Evolutionary conservation across 2,113 vertebrate species (phyloP), one percentile per base, ranked within the genome.

Genomic region (Recurvirostra avosetta): DNA sequence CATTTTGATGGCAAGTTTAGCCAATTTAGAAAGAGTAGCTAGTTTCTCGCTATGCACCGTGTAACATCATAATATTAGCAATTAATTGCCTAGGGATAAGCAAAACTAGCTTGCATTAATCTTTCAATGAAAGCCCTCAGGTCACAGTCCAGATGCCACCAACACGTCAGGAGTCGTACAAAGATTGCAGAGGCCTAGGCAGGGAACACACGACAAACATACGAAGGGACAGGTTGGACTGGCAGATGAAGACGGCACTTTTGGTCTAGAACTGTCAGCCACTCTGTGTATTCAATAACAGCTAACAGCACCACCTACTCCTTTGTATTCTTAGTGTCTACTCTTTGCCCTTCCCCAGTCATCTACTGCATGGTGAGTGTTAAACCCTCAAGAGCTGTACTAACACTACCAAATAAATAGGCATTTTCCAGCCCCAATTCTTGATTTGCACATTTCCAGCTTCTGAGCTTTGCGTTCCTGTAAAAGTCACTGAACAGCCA

Each of bases 131-230:
- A 67, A 67, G 67, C 85, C 62, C 32, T 45, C 15, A 8, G 34
- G 49, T 47, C 29, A 13, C 15, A 18, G 29, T 27, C 59, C 10
- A 16, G 58, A 47, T 18, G 58, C 14, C 45, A 41, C 11, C 6
- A 38, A 13, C 15, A 12, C 0, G 0, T 11, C 2, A 29, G 50
- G 38, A 53, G 49, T 34, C 8, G 29, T 10, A 45, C 29, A 7
- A 65, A 47, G 72, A 52, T 0, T 13, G 50, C 50, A 45, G 34
- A n/a, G 43, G 56, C 32, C 23, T 25, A 15, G 41, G 71, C 38
- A 59, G 38, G 52, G 56, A 52, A 52, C 50, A 47, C 4, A 23
- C 0, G 0, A 32, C 49, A 45, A 68, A 36, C 43, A 21, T 1
- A 23, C 1, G 1, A 53, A 55, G 52, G 34, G 50, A 72, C 40